phyloP scores from a whole-genome alignment of 2,113 vertebrate species.

The Nematolebias whitei region DNA sequence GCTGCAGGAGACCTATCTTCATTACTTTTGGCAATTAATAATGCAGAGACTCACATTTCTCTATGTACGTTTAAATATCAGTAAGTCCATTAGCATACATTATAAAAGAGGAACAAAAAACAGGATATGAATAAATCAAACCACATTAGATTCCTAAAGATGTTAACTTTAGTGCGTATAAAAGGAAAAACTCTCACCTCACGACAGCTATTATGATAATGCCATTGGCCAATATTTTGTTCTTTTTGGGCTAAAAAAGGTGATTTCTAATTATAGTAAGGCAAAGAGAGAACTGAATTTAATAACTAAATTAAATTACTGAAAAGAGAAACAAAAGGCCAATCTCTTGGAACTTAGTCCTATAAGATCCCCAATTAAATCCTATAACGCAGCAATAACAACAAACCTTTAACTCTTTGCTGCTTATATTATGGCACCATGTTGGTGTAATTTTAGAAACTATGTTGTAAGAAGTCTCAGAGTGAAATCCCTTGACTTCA shows the following conservation, averaged over 20 bases:
- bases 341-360: too few species aligned
- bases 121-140: conserved; percentile 15
- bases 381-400: background rate
- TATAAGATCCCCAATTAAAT: too few species aligned
- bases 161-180: background rate
- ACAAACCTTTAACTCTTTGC: background rate
- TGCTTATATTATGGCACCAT: background rate
- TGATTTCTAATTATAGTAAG: background rate
- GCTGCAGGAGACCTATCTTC: background rate
- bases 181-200: background rate
- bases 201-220: background rate
- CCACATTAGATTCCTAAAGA: background rate
- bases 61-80: conserved; percentile 12
- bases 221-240: background rate
- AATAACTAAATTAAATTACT: background rate
- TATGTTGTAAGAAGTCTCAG: background rate
- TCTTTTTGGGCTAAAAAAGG: background rate
- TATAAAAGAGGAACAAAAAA: conserved; percentile 9
- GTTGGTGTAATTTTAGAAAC: background rate
- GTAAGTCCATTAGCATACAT: conserved; percentile 11
- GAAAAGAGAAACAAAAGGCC: background rate
- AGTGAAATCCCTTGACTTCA: background rate
- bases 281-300: background rate
- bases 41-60: background rate
- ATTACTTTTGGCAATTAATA: background rate